Evolutionary conservation across 2,797 vertebrate species (phyloP).

Genomic region (Lerista edwardsae): DNA sequence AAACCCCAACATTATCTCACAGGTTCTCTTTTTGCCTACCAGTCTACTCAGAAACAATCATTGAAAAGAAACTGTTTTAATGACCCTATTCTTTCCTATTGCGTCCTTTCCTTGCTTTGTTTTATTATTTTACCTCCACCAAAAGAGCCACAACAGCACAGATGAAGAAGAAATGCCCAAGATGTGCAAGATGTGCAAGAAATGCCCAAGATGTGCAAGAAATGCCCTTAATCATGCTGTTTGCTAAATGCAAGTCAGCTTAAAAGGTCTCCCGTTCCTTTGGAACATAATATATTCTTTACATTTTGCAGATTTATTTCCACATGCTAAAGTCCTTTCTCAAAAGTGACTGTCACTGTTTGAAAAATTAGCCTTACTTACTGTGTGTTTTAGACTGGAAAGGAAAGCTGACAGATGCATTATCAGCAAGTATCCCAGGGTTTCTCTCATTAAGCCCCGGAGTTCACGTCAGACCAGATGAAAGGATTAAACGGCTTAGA

Average conservation of each 20-base stretch:
- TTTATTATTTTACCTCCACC: conserved; percentile 24
- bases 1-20: neutral
- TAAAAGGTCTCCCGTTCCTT: conserved; percentile 42
- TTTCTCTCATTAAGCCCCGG: conserved; percentile 64
- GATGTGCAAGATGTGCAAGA: conserved; percentile 31
- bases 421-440: conserved; percentile 55
- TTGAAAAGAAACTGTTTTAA: neutral
- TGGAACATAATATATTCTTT: conserved; percentile 62
- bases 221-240: conserved; percentile 46
- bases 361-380: conserved; percentile 65
- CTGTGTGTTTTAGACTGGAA: conserved; percentile 42
- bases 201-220: conserved; percentile 30
- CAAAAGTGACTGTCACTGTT: conserved; percentile 58
- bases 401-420: conserved; percentile 52
- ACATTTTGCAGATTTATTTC: conserved; percentile 57
- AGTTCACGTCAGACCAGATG: conserved; percentile 58
- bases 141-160: conserved; percentile 31
- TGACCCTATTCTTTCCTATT: neutral
- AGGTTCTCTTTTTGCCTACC: neutral
- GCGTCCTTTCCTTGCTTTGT: neutral
- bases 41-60: neutral
- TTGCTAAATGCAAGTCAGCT: conserved; percentile 39
- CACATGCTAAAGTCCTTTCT: conserved; percentile 53
- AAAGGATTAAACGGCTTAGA: conserved; percentile 64
- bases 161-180: too few relatives aligned